These are phyloP conservation scores for Cryptophagus acutangulus DNA, from an alignment of 2,888 invertebrate species.

Conservation along the genomic window DNA sequence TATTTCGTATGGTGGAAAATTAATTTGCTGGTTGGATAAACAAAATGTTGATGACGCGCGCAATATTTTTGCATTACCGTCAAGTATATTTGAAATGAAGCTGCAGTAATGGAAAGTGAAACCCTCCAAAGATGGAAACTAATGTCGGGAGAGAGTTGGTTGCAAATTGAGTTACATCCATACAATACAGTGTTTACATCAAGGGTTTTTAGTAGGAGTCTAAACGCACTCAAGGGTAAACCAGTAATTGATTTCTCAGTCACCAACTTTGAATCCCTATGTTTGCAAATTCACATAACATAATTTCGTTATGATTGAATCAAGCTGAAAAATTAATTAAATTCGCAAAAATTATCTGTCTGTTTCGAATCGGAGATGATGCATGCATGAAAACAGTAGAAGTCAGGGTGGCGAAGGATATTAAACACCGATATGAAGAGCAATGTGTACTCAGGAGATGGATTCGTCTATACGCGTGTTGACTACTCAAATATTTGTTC, in stretches of 20 bases:
- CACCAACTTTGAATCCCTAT: constrained; percentile 26
- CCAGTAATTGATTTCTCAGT: constrained; percentile 32
- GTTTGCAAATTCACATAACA: constrained; percentile 12
- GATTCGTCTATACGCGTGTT: constrained; percentile 45
- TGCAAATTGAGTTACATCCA: constrained; percentile 44
- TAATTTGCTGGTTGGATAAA: too few relatives aligned
- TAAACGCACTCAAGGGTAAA: constrained; percentile 30
- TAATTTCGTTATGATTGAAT: background rate
- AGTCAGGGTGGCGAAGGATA: constrained; percentile 26
- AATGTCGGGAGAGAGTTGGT: constrained; percentile 37
- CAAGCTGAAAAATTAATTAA: too few relatives aligned
- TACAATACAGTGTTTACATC: constrained; percentile 44
- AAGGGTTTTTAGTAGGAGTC: constrained; percentile 36
- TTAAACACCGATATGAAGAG: constrained; percentile 46
- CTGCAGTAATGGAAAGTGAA: constrained; percentile 41
- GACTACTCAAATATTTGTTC: constrained; percentile 47
- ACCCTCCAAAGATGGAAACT: constrained; percentile 40
- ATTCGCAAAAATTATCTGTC: too few relatives aligned
- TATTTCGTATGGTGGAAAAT: constrained; percentile 14
- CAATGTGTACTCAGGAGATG: constrained; percentile 45
- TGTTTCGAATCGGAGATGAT: background rate
- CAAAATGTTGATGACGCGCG: too few relatives aligned
- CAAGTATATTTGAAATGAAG: too few relatives aligned
- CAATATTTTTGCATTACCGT: too few relatives aligned
- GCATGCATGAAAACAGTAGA: constrained; percentile 7